Percentiles rank a stretch among this genome's conserved stretches.
Conservation (phyloP, 2,797 vertebrate genomes). For the Liasis olivaceus region DNA sequence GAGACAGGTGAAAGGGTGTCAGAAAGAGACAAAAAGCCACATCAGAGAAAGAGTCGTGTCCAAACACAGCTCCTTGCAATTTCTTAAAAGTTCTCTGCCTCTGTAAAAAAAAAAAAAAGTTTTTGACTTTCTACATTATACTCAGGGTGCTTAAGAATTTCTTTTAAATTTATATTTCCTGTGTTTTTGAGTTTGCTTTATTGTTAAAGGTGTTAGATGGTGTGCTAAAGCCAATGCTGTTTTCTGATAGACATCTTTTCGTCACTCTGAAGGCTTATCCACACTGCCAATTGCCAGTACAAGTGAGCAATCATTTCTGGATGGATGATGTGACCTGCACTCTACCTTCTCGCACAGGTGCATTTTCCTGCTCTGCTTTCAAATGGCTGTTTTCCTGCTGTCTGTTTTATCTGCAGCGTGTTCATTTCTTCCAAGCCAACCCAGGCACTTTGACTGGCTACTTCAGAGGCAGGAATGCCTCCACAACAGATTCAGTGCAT, state of each 20-base stretch:
- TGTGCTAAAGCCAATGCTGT: neutral
- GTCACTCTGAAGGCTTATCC: neutral
- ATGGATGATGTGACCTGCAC: neutral
- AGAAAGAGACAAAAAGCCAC: neutral
- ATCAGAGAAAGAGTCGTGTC: neutral
- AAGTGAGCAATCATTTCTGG: neutral
- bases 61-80: neutral
- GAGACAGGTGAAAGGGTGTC: neutral
- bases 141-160: neutral
- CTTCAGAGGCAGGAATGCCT: neutral
- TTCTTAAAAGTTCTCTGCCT: neutral
- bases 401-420: neutral
- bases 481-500: neutral
- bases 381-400: neutral
- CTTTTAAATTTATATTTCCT: neutral
- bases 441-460: neutral
- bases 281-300: neutral
- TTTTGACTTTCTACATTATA: neutral
- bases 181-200: neutral
- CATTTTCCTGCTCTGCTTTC: neutral
- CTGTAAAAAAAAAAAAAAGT: neutral
- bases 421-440: neutral
- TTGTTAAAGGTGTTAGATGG: neutral
- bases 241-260: neutral
- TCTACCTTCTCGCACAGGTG: neutral